Conservation (phyloP, 2,797 vertebrate species). For the Pteronotus mesoamericanus region DNA sequence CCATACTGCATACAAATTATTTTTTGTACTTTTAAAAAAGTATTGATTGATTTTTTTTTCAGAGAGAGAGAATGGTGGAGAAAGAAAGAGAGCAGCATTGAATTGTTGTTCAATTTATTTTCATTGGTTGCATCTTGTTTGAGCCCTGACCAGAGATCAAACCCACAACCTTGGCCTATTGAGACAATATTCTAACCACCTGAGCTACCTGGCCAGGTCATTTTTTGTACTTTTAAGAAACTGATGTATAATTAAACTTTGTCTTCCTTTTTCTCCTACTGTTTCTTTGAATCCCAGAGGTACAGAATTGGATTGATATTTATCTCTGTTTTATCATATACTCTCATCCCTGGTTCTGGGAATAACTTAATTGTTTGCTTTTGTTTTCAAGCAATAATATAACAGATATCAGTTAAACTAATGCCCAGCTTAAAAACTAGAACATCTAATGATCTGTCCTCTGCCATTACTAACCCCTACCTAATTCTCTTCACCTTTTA, state of each 20-base stretch:
- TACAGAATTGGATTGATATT: background rate
- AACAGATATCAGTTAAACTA: background rate
- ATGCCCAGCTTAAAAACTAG: background rate
- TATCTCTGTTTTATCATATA: conserved; percentile 7
- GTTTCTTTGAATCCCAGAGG: background rate
- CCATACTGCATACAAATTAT: background rate
- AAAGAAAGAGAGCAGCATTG: too few species aligned
- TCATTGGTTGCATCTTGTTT: too few species aligned
- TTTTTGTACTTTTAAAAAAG: background rate
- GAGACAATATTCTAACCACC: too few species aligned
- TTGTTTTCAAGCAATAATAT: background rate
- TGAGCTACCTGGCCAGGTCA: too few species aligned
- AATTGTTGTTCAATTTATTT: too few species aligned
- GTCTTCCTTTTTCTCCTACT: background rate
- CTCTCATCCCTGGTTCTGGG: background rate
- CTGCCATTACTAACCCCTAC: background rate
- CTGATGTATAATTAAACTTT: background rate
- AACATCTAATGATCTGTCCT: background rate
- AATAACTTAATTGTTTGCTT: background rate
- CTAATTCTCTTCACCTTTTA: background rate
- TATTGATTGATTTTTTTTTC: too few species aligned
- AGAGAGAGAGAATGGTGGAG: too few species aligned
- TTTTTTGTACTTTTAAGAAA: background rate
- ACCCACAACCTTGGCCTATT: too few species aligned
- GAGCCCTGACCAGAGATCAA: too few species aligned